Percentiles rank a stretch among this genome's conserved stretches.
Evolutionary conservation across 2,797 vertebrate species (phyloP).

Genomic region (Sandelia bainsii): DNA sequence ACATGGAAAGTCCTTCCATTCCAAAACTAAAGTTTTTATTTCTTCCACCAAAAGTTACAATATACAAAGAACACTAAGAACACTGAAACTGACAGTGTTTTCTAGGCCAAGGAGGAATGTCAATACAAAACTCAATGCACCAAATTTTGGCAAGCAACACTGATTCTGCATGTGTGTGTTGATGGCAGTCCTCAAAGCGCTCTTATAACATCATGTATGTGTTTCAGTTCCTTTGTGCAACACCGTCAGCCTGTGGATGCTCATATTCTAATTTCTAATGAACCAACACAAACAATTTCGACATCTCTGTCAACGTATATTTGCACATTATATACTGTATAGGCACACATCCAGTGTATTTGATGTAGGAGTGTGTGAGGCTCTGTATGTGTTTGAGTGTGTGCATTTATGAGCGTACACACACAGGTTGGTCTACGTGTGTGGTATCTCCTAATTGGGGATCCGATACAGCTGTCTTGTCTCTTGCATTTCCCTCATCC

Average conservation of each 20-base stretch:
- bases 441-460: constrained; percentile 73
- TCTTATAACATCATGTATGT: constrained; percentile 71
- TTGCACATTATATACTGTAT: background rate
- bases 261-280: constrained; percentile 74
- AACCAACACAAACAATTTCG: constrained; percentile 10
- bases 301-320: background rate
- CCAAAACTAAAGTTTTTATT: no score
- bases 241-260: constrained; percentile 67
- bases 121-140: constrained; percentile 23
- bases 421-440: constrained; percentile 58
- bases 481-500: constrained; percentile 52
- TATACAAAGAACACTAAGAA: constrained; percentile 30
- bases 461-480: constrained; percentile 71
- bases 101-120: constrained; percentile 48
- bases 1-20: constrained; percentile 20
- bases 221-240: constrained; percentile 68
- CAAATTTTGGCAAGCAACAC: constrained; percentile 43
- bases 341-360: constrained; percentile 16
- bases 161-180: constrained; percentile 64
- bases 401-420: constrained; percentile 3
- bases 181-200: constrained; percentile 79
- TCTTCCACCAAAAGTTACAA: constrained; percentile 11
- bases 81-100: constrained; percentile 50
- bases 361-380: constrained; percentile 20
- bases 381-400: background rate